Evolutionary conservation across 2,888 invertebrate genomes (phyloP), one percentile per base, ranked within the genome.

Genomic region (Scotopteryx bipunctaria): DNA sequence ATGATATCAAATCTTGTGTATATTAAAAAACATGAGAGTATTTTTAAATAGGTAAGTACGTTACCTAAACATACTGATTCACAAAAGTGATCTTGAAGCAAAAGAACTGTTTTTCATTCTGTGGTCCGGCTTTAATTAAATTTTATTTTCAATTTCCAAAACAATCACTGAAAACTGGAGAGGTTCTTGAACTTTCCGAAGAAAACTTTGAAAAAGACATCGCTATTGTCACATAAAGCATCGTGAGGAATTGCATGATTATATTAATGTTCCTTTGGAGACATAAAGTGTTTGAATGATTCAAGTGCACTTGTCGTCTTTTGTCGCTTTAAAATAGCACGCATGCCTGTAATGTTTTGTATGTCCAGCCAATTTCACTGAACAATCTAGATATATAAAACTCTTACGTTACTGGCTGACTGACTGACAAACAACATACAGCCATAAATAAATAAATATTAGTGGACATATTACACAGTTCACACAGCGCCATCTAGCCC

Each of bases 91-190:
- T 11, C 27, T 5, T n/a, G 4, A 5, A 9, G 9, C 25, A 8
- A 8, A n/a, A 9, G 3, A 9, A 27, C 11, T 11, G 11, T 9
- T 27, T 1, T 27, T 9, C 16, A 25, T 16, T 35, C 33, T 25
- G 43, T 21, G 21, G 1, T 1, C 1, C 4, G 11, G 9, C 31
- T 6, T 13, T 38, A 46, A 46, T 46, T 37, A 33, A 33, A 15
- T 19, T 21, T 40, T 52, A 52, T 52, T 52, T 52, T 16, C 46
- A 36, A 41, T 16, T n/a, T 40, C 5, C 31, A 52, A 51, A 52
- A 51, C 32, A 50, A 38, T 38, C 33, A 27, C 29, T 14, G 31
- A 31, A 31, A 37, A 29, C 6, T 15, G 9, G n/a, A 19, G 32
- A 52, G 52, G 52, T 36, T 41, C 17, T 35, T 41, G 45, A 51